Evolutionary conservation across 2,888 invertebrate species (phyloP), one percentile per base, ranked within the genome.

Genomic region (Byasa hedistus): DNA sequence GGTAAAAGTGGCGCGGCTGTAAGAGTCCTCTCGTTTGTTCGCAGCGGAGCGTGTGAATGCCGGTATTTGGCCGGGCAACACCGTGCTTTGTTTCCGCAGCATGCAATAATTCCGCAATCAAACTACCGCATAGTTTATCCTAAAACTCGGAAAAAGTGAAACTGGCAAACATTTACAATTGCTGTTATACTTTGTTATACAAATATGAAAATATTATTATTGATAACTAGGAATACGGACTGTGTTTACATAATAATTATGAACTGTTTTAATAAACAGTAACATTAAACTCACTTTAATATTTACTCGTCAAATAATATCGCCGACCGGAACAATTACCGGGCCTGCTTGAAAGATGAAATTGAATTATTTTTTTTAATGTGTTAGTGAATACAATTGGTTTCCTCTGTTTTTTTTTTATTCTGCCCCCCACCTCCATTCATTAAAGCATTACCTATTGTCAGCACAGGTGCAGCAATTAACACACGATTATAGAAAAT

Each of bases 401-500:
- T 61, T 69, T 64, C 61, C 66, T 51, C 59, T 24, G 60, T 60
- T 58, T 64, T 56, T 61, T 27, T 63, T 64, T 59, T 44, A 61
- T 32, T 52, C 21, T 22, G 19, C n/a, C 59, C 57, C 64, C 66
- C 59, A 48, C 56, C 56, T 32, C 24, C 56, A 57, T 64, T 68
- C 67, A 68, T 68, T 68, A 64, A 61, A 54, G 67, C 64, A 44
- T 52, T 57, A 61, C 62, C 66, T 60, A 67, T 67, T 67, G 67
- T 67, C 48, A 52, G 59, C 59, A 60, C 63, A 60, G 64, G 64
- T 64, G 63, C 51, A 57, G 67, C 67, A 67, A 73, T 73, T 73
- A 75, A 69, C 76, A 76, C 75, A 73, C 75, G 73, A 76, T 76
- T 74, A 75, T 68, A 72, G 72, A 72, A n/a, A 76, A 74, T 72